Evolutionary conservation across 2,797 vertebrate genomes (phyloP).

Genomic region (Phalanger gymnotis): DNA sequence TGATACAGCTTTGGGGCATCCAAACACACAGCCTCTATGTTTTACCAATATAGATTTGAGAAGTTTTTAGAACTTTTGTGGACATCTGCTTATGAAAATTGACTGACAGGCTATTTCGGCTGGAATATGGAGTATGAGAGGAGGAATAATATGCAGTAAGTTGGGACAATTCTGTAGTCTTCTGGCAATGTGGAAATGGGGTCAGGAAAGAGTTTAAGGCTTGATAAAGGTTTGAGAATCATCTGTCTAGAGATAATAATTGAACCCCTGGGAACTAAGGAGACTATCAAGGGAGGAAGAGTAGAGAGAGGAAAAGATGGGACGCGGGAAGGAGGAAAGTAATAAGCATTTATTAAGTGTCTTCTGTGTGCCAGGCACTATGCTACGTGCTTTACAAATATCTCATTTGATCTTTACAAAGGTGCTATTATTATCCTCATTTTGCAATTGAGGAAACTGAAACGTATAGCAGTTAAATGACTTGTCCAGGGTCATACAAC

Average conservation of each 20-base stretch:
- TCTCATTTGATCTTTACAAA: not conserved
- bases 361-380: not conserved
- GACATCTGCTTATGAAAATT: conserved; percentile 6
- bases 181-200: not conserved
- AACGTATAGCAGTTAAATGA: not conserved
- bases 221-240: not conserved
- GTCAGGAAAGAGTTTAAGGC: not conserved
- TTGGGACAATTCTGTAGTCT: not conserved
- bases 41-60: conserved; percentile 42
- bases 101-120: not conserved
- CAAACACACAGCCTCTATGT: not conserved
- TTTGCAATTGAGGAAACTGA: not conserved
- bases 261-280: not conserved
- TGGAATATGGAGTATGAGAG: not conserved
- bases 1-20: conserved; percentile 20
- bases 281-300: not conserved
- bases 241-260: not conserved
- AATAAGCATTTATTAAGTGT: not conserved
- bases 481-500: not conserved
- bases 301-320: not conserved
- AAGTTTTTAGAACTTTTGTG: conserved; percentile 9
- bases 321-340: not conserved
- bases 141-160: not conserved
- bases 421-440: not conserved
- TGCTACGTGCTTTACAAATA: not conserved